Evolutionary conservation across 2,113 vertebrate genomes (phyloP).

Genomic region (Brachyistius frenatus): DNA sequence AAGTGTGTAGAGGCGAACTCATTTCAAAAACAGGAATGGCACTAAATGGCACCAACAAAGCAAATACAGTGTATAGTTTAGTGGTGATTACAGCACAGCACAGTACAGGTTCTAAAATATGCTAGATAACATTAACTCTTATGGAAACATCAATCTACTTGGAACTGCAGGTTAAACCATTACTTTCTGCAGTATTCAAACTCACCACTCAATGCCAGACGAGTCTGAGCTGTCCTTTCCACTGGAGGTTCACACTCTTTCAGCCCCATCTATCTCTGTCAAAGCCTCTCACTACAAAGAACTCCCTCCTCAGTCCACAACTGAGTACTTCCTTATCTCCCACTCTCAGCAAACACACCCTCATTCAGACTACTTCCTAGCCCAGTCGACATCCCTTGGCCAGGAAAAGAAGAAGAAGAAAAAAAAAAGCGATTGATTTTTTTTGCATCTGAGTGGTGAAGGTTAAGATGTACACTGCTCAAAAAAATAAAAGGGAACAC

Average conservation of each 20-base stretch:
- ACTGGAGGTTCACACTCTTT: constrained; percentile 45
- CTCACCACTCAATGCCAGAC: constrained; percentile 1
- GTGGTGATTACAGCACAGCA: background rate
- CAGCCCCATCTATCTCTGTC: constrained; percentile 66
- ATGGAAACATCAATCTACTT: background rate
- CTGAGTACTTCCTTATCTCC: constrained; percentile 65
- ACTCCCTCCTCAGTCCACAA: constrained; percentile 44
- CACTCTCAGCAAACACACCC: constrained; percentile 61
- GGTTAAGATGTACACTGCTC: constrained; percentile 39
- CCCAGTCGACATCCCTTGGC: constrained; percentile 18
- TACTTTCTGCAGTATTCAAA: constrained; percentile 13
- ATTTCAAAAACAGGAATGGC: background rate
- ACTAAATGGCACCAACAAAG: too few relatives aligned
- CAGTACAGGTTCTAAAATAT: background rate
- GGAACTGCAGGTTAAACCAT: background rate
- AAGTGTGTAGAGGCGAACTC: background rate
- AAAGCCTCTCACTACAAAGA: constrained; percentile 44
- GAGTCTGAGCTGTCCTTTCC: constrained; percentile 26
- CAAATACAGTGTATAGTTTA: background rate
- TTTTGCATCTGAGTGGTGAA: constrained; percentile 48
- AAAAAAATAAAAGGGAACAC: too few relatives aligned
- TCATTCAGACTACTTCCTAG: constrained; percentile 58
- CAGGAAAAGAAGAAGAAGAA: background rate
- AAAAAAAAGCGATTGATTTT: constrained; percentile 54
- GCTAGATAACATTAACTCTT: background rate